phyloP scores from a whole-genome alignment of 2,888 invertebrate species.

The Pilophorus perplexus region DNA sequence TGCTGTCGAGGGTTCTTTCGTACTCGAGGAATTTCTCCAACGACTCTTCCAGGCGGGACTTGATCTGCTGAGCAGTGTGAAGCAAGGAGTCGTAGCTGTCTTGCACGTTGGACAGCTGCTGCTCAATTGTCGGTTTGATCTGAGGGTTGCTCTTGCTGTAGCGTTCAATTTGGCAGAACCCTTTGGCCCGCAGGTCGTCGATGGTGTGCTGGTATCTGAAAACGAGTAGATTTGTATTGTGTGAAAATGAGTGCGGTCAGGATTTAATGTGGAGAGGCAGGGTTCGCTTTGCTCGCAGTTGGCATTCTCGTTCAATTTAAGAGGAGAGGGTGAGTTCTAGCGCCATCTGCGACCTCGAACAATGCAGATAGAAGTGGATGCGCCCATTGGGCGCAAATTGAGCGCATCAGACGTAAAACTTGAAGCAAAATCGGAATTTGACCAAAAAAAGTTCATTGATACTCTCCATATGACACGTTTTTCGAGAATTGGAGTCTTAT shows the following conservation, averaged over 20 bases:
- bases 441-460: neutral
- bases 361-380: too few species aligned
- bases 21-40: conserved; percentile 90
- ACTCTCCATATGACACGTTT: too few species aligned
- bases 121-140: conserved; percentile 75
- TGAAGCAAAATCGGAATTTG: neutral
- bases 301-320: too few species aligned
- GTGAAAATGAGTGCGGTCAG: too few species aligned
- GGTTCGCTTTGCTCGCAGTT: too few species aligned
- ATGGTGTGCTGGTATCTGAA: conserved; percentile 70
- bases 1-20: conserved; percentile 83
- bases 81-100: conserved; percentile 89
- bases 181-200: conserved; percentile 79
- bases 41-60: conserved; percentile 81
- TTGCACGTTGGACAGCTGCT: conserved; percentile 84
- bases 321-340: too few species aligned
- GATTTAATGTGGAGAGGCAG: too few species aligned
- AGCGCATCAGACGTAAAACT: too few species aligned
- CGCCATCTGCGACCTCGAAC: too few species aligned
- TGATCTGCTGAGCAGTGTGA: conserved; percentile 86
- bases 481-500: too few species aligned
- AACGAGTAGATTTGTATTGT: neutral
- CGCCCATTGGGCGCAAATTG: too few species aligned
- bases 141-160: conserved; percentile 70
- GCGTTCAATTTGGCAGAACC: conserved; percentile 76